Conservation (phyloP, 1,140 invertebrate genomes). For the Zaprionus nigranus region DNA sequence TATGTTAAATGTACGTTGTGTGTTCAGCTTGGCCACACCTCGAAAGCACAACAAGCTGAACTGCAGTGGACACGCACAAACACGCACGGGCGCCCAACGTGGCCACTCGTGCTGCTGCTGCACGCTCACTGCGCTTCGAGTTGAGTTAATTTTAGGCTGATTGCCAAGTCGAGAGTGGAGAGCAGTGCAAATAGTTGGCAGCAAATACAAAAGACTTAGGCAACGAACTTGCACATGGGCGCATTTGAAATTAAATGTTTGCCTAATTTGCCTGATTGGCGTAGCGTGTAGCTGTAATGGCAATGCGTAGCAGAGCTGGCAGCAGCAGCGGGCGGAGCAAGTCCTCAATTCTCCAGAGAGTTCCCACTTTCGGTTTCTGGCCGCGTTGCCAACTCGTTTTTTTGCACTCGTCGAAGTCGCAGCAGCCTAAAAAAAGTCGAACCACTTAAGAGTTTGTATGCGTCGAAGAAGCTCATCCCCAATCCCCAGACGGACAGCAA, state of each 20-base stretch:
- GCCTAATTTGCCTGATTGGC: conserved; percentile 76
- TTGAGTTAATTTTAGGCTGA: conserved; percentile 74
- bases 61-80: conserved; percentile 36
- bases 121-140: conserved; percentile 53
- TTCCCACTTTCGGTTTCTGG: conserved; percentile 76
- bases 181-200: conserved; percentile 47
- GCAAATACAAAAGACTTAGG: conserved; percentile 68
- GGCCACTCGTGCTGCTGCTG: conserved; percentile 9
- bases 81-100: conserved; percentile 32
- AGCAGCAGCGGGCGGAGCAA: background rate
- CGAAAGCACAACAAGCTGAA: conserved; percentile 11
- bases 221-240: conserved; percentile 65
- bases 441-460: conserved; percentile 60
- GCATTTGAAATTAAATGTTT: conserved; percentile 75
- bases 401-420: conserved; percentile 37
- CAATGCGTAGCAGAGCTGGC: background rate
- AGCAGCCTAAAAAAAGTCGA: conserved; percentile 72
- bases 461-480: conserved; percentile 38
- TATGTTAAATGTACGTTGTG: conserved; percentile 39
- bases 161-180: conserved; percentile 53
- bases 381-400: conserved; percentile 48
- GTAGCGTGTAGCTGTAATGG: conserved; percentile 39
- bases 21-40: conserved; percentile 33
- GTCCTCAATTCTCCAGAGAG: conserved; percentile 66
- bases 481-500: conserved; percentile 33